Conservation (phyloP, 2,797 vertebrate species). For the Danio tinwini region DNA sequence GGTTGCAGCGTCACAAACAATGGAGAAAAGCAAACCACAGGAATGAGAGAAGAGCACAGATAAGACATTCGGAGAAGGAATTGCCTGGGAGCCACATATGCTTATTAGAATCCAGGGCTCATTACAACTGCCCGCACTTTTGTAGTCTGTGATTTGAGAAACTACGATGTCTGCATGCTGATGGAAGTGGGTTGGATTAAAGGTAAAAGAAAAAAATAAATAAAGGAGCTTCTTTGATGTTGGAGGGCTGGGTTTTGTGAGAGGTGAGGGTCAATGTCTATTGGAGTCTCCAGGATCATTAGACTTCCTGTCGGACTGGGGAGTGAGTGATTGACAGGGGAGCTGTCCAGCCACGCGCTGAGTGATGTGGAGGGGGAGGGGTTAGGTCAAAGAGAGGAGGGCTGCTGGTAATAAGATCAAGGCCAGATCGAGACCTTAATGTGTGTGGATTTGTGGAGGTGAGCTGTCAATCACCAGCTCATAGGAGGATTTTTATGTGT, state of each 20-base stretch:
- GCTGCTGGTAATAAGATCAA: constrained; percentile 54
- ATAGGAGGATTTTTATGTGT: background rate
- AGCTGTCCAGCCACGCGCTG: constrained; percentile 15
- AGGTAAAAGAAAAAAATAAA: background rate
- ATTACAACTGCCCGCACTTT: constrained; percentile 66
- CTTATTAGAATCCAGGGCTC: constrained; percentile 75
- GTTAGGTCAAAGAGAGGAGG: constrained; percentile 47
- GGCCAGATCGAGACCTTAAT: constrained; percentile 1
- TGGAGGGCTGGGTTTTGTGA: background rate
- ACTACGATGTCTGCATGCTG: constrained; percentile 45
- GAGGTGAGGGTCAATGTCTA: constrained; percentile 24
- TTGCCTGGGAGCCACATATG: constrained; percentile 55
- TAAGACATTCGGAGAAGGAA: constrained; percentile 58
- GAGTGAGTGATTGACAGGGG: constrained; percentile 56
- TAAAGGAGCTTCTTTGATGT: constrained; percentile 29
- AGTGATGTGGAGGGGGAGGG: constrained; percentile 40
- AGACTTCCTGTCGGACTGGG: constrained; percentile 23
- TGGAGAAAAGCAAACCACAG: constrained; percentile 47
- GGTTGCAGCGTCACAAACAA: constrained; percentile 60
- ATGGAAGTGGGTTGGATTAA: constrained; percentile 42
- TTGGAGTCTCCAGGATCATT: constrained; percentile 22
- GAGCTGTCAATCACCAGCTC: constrained; percentile 9
- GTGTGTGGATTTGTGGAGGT: constrained; percentile 10
- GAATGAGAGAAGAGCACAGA: constrained; percentile 36
- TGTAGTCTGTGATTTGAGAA: constrained; percentile 43